These are phyloP conservation scores for Caenorhabditis inopinata DNA, from an alignment of 1,140 invertebrate genomes.

Conservation along the genomic window DNA sequence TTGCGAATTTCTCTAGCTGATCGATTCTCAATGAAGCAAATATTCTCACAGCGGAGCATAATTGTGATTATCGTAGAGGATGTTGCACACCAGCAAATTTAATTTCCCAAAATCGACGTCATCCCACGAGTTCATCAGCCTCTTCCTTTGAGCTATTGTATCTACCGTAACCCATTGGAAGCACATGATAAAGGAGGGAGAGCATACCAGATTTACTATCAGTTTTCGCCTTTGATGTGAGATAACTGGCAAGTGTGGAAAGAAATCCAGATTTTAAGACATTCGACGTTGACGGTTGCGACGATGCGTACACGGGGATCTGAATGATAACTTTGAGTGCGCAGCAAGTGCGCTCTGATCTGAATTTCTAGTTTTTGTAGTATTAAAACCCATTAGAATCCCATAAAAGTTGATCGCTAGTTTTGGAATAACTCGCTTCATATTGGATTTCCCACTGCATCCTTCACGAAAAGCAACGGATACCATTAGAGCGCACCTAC, in stretches of 20 bases:
- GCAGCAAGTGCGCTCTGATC: too few relatives aligned
- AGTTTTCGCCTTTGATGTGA: constrained; percentile 1
- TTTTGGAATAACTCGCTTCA: too few relatives aligned
- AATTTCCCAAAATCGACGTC: constrained; percentile 17
- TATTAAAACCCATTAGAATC: too few relatives aligned
- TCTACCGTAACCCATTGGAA: too few relatives aligned
- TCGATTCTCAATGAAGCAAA: too few relatives aligned
- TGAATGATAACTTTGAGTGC: too few relatives aligned
- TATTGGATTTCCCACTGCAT: too few relatives aligned
- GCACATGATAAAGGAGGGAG: too few relatives aligned
- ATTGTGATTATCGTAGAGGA: neutral
- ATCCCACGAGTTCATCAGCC: neutral
- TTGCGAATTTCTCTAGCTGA: neutral
- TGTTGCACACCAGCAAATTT: neutral
- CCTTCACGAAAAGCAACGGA: too few relatives aligned
- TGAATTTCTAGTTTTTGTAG: too few relatives aligned
- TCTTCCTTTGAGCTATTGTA: neutral
- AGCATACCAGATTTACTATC: neutral
- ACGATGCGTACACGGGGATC: neutral
- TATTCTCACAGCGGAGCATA: neutral
- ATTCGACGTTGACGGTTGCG: neutral
- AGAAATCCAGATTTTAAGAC: neutral
- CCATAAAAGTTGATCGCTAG: too few relatives aligned
- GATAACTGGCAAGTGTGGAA: neutral
- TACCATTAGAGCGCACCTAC: too few relatives aligned